Conservation (phyloP, 1,140 invertebrate species). For the Aphaenogaster floridana region DNA sequence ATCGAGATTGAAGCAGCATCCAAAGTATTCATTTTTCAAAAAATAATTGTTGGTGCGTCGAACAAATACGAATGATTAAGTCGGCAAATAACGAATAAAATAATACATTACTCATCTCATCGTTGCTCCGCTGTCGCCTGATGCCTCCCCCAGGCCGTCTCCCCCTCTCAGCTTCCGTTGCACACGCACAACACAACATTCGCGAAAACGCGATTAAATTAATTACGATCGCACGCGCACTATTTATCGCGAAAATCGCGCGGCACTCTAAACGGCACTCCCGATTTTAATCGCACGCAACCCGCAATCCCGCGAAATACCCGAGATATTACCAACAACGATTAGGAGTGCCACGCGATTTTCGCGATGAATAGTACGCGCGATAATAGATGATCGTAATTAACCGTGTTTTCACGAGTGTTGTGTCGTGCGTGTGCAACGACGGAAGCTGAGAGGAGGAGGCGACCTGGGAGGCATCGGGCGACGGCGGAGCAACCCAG, state of each 20-base stretch:
- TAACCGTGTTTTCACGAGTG: not conserved
- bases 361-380: not conserved
- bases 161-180: not conserved
- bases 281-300: not conserved
- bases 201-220: not conserved
- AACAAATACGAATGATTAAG: not conserved
- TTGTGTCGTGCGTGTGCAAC: not conserved
- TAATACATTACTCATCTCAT: not conserved
- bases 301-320: not conserved
- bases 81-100: not conserved
- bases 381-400: not conserved
- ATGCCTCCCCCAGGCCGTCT: too few species aligned
- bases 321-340: not conserved
- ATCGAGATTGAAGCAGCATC: constrained; percentile 6
- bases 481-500: not conserved
- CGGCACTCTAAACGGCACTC: not conserved
- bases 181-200: not conserved
- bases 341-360: not conserved
- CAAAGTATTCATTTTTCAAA: not conserved
- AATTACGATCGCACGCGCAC: not conserved
- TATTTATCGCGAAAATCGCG: not conserved
- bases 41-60: not conserved
- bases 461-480: not conserved
- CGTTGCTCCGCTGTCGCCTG: not conserved
- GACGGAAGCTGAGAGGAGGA: not conserved